Evolutionary conservation across 2,113 vertebrate genomes (phyloP).

Genomic region (Tapirus terrestris): DNA sequence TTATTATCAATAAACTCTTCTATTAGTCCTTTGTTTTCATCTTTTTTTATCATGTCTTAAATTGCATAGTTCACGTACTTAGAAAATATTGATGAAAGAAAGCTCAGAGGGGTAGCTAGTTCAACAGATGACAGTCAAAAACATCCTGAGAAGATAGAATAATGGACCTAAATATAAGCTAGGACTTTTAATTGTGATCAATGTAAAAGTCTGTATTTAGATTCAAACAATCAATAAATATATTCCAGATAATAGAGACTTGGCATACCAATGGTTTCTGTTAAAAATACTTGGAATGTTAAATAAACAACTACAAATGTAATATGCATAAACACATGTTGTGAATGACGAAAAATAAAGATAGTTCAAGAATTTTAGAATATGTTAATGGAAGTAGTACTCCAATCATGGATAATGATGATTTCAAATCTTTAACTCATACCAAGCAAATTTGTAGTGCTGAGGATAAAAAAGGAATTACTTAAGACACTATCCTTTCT

Average conservation of each 20-base stretch:
- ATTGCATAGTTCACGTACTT: neutral
- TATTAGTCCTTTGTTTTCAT: neutral
- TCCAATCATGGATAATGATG: neutral
- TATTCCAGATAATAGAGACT: neutral
- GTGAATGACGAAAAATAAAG: neutral
- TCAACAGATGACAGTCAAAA: neutral
- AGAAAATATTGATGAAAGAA: neutral
- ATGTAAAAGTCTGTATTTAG: neutral
- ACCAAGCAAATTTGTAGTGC: neutral
- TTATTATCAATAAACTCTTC: neutral
- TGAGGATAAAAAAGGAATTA: neutral
- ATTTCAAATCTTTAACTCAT: constrained; percentile 23
- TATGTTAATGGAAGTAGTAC: neutral
- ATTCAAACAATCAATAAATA: neutral
- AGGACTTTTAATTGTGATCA: neutral
- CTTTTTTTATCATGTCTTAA: neutral
- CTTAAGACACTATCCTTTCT: neutral
- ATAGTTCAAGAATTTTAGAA: constrained; percentile 10
- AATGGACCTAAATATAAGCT: neutral
- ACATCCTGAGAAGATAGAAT: neutral
- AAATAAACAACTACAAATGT: neutral
- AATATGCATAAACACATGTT: neutral
- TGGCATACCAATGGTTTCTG: neutral
- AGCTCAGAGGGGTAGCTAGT: neutral
- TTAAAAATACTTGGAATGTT: neutral